Evolutionary conservation across 1,140 invertebrate genomes (phyloP), one percentile per base, ranked within the genome.

Genomic region (Drosophila seguyi): DNA sequence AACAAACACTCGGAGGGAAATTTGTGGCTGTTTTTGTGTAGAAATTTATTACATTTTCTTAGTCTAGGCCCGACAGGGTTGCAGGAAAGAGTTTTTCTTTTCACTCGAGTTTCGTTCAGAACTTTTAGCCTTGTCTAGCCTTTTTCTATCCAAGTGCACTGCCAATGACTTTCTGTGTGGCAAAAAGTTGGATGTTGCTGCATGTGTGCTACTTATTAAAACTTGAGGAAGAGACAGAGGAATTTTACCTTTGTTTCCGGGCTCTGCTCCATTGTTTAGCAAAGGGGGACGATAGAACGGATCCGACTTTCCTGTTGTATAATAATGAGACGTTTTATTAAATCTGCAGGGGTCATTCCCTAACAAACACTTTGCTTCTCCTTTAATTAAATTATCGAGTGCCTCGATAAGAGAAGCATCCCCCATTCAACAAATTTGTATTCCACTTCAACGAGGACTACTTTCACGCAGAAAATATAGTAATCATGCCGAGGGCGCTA

Each of bases 1-100:
- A 42, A 61, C 62, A 66, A 66, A 66, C 57, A 66, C 57, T 62
- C 22, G n/a, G 58, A 66, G 57, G 62, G 74, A 75, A 84, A 85
- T 80, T 84, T 84, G 81, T 84, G 81, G 81, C 79, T 74, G 81
- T 84, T 80, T 77, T 84, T 66, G 76, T 85, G 83, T 80, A 72
- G 81, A 84, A 84, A 84, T 85, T 84, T 85, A 84, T 80, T 85
- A 85, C 81, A 80, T 85, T 84, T 85, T 85, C 76, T 85, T 73
- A 61, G 68, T 48, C 68, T 65, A 61, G 69, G 68, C 53, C 36
- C 52, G 36, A 48, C 18, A 68, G 42, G 41, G 25, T 48, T 20
- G 50, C 16, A 29, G 38, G 47, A 22, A 39, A 60, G 78, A 59
- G 68, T 52, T 75, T 62, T 55, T 55, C 55, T 63, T 73, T 73